These are phyloP conservation scores for Papilio machaon DNA, from an alignment of 1,140 invertebrate species.

Conservation along the genomic window DNA sequence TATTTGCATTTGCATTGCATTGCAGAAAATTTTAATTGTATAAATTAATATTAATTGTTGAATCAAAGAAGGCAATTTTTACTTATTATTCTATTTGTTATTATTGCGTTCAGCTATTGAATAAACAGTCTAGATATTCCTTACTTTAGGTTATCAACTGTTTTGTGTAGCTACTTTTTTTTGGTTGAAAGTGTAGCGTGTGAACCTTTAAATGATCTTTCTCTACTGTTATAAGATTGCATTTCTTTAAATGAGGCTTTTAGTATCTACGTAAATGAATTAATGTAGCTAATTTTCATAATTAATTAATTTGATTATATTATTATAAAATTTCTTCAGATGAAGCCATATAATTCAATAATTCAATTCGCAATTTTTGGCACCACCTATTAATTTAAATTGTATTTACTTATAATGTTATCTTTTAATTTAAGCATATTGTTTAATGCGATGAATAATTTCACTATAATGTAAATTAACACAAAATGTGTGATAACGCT, in stretches of 20 bases:
- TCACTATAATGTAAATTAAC: constrained; percentile 32
- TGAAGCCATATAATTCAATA: not conserved
- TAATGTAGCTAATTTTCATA: not conserved
- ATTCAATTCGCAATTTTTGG: not conserved
- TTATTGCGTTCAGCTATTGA: too few relatives aligned
- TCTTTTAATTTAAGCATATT: constrained; percentile 5
- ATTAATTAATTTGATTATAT: not conserved
- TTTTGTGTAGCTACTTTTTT: not conserved
- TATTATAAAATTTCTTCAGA: not conserved
- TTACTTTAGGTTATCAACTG: not conserved
- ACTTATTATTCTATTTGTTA: too few relatives aligned
- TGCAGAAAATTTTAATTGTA: too few relatives aligned
- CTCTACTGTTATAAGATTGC: not conserved
- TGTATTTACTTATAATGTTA: not conserved
- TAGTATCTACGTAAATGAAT: not conserved
- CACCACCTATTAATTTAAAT: not conserved
- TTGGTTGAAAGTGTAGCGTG: not conserved
- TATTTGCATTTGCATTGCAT: too few relatives aligned
- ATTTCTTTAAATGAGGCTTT: not conserved
- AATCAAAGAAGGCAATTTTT: too few relatives aligned
- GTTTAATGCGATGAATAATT: constrained; percentile 10
- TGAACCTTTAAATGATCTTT: not conserved
- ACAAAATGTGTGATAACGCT: not conserved
- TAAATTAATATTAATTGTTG: too few relatives aligned
- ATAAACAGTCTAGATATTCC: too few relatives aligned